These are phyloP conservation scores for Embiotoca jacksoni DNA, from an alignment of 2,113 vertebrate genomes.

Conservation along the genomic window DNA sequence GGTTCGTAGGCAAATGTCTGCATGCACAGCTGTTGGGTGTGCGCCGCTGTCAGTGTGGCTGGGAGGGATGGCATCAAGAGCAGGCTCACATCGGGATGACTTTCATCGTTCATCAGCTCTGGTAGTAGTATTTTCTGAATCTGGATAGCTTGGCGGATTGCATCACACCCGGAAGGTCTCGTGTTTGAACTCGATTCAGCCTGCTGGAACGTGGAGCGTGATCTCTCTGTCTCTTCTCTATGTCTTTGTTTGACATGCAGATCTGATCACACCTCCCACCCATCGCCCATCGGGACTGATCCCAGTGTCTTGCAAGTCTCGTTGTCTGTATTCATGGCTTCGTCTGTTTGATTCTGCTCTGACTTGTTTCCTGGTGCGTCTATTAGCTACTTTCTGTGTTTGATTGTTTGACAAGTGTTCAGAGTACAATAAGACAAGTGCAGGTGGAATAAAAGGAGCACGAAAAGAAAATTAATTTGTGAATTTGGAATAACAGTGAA, in stretches of 20 bases:
- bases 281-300: not conserved
- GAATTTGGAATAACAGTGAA: not conserved
- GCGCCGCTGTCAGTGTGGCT: no score
- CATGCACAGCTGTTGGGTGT: no score
- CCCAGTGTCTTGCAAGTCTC: not conserved
- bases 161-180: not conserved
- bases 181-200: not conserved
- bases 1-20: no score
- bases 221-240: not conserved
- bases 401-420: not conserved
- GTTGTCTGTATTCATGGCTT: not conserved
- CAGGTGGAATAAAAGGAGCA: not conserved
- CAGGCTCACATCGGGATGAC: no score
- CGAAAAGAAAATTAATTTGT: not conserved
- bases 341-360: not conserved
- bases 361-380: not conserved
- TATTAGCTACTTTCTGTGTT: not conserved
- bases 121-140: constrained; percentile 2
- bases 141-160: not conserved
- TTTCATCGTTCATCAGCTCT: no score
- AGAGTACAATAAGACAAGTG: not conserved
- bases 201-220: not conserved
- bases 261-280: not conserved
- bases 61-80: no score
- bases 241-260: not conserved